These are phyloP conservation scores for Spilogale gracilis DNA, from an alignment of 2,113 vertebrate genomes.

Conservation along the genomic window DNA sequence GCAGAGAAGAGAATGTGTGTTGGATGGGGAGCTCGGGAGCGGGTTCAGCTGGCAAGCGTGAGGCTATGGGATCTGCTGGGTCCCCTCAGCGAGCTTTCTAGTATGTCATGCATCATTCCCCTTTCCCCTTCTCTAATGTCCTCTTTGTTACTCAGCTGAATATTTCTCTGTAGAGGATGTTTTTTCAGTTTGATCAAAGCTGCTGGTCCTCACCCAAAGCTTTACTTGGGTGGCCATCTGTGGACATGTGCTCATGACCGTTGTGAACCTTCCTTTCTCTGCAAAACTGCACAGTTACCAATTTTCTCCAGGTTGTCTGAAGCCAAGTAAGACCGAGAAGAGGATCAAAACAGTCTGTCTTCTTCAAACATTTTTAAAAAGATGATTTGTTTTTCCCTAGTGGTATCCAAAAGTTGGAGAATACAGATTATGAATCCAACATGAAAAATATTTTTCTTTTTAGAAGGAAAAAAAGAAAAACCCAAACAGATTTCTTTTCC, in stretches of 20 bases:
- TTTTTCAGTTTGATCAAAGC: slow-evolving; percentile 50
- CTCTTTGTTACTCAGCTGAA: background rate
- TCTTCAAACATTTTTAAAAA: background rate
- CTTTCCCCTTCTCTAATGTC: background rate
- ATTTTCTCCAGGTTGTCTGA: slow-evolving; percentile 19
- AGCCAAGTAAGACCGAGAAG: background rate
- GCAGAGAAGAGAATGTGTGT: background rate
- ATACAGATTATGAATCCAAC: slow-evolving; percentile 48
- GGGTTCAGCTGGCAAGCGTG: accelerated
- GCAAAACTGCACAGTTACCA: background rate
- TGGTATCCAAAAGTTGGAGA: slow-evolving; percentile 39
- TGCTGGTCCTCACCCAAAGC: background rate
- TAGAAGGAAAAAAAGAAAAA: background rate
- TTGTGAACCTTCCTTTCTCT: background rate
- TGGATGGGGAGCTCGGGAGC: accelerated
- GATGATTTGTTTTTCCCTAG: slow-evolving; percentile 2
- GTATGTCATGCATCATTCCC: background rate
- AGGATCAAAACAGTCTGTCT: background rate
- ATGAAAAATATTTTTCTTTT: slow-evolving; percentile 46
- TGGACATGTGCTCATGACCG: background rate
- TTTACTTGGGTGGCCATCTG: slow-evolving; percentile 48
- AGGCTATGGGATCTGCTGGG: background rate
- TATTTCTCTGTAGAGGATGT: background rate
- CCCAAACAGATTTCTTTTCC: background rate
- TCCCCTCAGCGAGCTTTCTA: background rate